Evolutionary conservation across 2,888 invertebrate species (phyloP).

Genomic region (Byasa hedistus): DNA sequence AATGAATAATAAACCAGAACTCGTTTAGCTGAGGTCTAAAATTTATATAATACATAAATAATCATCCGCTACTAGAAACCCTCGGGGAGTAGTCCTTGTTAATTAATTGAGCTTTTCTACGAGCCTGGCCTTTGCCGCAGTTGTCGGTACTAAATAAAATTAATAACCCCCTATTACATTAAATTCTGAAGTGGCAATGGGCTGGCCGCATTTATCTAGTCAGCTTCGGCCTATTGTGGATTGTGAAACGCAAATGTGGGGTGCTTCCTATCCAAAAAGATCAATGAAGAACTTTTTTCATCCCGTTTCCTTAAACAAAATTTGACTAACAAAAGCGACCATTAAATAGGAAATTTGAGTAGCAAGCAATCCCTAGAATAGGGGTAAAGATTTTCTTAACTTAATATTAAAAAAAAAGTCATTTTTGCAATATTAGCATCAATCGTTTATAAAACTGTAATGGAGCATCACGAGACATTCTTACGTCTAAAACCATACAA

Average conservation of each 20-base stretch:
- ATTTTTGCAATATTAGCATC: too few species aligned
- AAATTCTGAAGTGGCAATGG: slow-evolving; percentile 2
- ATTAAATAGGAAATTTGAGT: too few species aligned
- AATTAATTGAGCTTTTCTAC: slow-evolving; percentile 30
- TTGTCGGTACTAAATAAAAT: slow-evolving; percentile 7
- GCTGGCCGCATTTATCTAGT: neutral
- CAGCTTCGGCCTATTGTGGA: neutral
- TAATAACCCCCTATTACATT: slow-evolving; percentile 4
- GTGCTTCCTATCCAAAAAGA: neutral
- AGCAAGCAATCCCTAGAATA: too few species aligned
- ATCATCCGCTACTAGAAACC: slow-evolving; percentile 14
- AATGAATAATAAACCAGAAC: slow-evolving; percentile 11
- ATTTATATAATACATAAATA: slow-evolving; percentile 20
- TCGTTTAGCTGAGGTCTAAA: slow-evolving; percentile 9
- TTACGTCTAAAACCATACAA: too few species aligned
- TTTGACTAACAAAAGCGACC: neutral
- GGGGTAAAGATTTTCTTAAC: too few species aligned
- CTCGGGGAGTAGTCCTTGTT: slow-evolving; percentile 29
- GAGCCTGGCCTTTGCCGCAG: slow-evolving; percentile 40
- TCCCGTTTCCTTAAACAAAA: neutral
- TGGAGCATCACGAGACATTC: too few species aligned
- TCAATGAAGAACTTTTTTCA: neutral
- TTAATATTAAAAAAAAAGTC: too few species aligned
- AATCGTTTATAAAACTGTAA: too few species aligned
- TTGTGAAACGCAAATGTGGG: neutral